Evolutionary conservation across 30 jellyfish, hydroid and myxozoan species (phyloP), one percentile per base, ranked within the genome.

Genomic region (Mastigias papua): DNA sequence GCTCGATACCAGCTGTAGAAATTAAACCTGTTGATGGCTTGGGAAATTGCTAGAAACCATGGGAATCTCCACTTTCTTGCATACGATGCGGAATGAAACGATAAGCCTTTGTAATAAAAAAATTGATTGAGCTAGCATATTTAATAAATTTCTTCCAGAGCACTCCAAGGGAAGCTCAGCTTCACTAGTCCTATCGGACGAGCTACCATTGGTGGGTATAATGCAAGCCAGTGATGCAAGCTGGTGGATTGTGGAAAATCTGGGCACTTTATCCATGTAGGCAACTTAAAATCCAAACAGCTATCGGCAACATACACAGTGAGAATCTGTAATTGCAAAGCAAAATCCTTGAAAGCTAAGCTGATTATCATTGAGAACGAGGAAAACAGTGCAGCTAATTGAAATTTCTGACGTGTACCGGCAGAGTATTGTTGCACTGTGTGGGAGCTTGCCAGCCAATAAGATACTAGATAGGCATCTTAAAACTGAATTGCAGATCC

Each of bases 291-390:
- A 63, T 63, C 42, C 21, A 63, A 63, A 17, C 37, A 22, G 19
- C n/a, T 27, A n/a, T 63, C 74, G 74, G 74, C 74, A 63, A 10
- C n/a, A 15, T 63, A 17, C 74, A 63, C 74, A 63, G 74, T 63
- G 42, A 63, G 74, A 63, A 63, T 63, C 74, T n/a, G 26, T 63
- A 63, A 63, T 63, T 63, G 23, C 74, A 63, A 63, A 1, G n/a
- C 32, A 63, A 27, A 58, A 63, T 22, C 74, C 74, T 63, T 63
- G 37, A 63, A n/a, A 63, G 21, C 74, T 23, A 9, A 13, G 35
- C 74, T 63, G 46, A 63, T 63, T 63, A 63, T n/a, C 74, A 17
- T 26, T 1, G 42, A 63, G 23, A 63, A 23, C 42, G 23, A 15
- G 37, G 74, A 63, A 22, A 63, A 63, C 35, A 4, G 20, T 22